Conservation (phyloP, 2,113 vertebrate genomes). For the Vireo altiloquus region DNA sequence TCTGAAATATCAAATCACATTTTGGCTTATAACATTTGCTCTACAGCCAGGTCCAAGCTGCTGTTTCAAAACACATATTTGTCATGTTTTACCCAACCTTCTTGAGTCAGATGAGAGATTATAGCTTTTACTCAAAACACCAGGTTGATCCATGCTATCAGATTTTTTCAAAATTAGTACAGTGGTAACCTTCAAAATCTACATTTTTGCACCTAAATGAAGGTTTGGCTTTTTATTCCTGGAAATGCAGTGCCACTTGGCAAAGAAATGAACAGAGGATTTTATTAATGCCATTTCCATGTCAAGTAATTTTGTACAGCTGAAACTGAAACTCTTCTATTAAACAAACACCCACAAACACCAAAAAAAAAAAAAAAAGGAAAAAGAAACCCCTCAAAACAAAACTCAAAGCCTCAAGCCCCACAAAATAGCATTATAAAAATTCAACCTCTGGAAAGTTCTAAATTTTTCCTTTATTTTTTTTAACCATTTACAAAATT, state of each 20-base stretch:
- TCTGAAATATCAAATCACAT: background rate
- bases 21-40: background rate
- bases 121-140: background rate
- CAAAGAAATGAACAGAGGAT: background rate
- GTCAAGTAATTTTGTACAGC: background rate
- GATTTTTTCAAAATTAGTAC: background rate
- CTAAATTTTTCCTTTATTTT: background rate
- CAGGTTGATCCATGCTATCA: background rate
- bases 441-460: background rate
- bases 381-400: background rate
- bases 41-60: background rate
- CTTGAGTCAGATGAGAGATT: background rate
- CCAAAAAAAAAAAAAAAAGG: no score
- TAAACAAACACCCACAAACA: background rate
- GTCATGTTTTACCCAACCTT: background rate
- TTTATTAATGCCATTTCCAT: background rate
- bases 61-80: background rate
- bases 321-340: background rate
- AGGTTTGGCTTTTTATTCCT: background rate
- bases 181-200: background rate
- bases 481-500: background rate
- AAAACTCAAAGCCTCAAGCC: accelerated
- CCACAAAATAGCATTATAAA: background rate
- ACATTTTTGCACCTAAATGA: background rate
- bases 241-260: background rate